Conservation (phyloP, 2,113 vertebrate species). For the Oncorhynchus clarkii region DNA sequence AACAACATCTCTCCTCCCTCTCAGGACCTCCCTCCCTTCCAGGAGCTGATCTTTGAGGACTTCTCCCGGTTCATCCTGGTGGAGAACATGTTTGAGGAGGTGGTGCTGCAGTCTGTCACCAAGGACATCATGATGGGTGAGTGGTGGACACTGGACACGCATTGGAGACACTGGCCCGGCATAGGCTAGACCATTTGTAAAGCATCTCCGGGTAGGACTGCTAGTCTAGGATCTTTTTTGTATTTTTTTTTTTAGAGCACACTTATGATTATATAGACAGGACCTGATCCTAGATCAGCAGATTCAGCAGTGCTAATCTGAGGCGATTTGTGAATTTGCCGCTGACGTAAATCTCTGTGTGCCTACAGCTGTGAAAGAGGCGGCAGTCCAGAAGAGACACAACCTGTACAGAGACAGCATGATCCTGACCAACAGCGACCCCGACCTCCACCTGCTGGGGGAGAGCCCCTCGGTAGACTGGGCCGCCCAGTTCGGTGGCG, state of each 20-base stretch:
- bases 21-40: constrained; percentile 87
- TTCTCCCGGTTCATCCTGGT: constrained; percentile 89
- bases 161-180: too few species aligned
- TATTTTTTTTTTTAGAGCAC: too few species aligned
- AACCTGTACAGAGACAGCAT: constrained; percentile 96
- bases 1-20: constrained; percentile 14
- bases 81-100: constrained; percentile 91
- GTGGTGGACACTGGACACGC: constrained; percentile 23
- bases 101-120: constrained; percentile 90
- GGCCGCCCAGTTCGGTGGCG: constrained; percentile 71
- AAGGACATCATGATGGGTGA: constrained; percentile 96
- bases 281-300: neutral
- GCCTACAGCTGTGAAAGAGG: constrained; percentile 89
- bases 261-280: neutral
- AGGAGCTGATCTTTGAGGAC: constrained; percentile 96
- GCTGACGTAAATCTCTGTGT: neutral
- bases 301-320: too few species aligned
- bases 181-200: too few species aligned
- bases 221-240: too few species aligned
- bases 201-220: too few species aligned
- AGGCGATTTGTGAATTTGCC: neutral
- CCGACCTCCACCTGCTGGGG: constrained; percentile 86
- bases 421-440: constrained; percentile 89
- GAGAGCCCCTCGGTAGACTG: constrained; percentile 82
- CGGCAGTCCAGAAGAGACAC: constrained; percentile 89